A percentile compares a stretch with the other conserved stretches of the same genome.
Evolutionary conservation across 2,113 vertebrate genomes (phyloP).

Genomic region (Canis aureus): DNA sequence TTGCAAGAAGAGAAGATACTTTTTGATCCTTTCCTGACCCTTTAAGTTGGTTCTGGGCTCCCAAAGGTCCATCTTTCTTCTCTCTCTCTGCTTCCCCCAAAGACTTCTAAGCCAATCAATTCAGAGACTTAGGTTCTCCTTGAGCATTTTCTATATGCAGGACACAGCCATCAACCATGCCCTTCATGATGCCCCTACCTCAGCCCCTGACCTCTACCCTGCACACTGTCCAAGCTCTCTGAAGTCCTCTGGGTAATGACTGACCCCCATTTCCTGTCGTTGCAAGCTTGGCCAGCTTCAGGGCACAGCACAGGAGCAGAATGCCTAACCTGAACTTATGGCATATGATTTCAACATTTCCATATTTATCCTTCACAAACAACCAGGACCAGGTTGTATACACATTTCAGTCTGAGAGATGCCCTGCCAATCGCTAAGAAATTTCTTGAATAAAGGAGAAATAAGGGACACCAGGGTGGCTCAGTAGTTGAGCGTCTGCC

Average conservation of each 20-base stretch:
- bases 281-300: not conserved
- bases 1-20: not conserved
- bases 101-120: not conserved
- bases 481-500: no score
- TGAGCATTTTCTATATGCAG: not conserved
- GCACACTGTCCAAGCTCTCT: not conserved
- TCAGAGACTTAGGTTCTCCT: not conserved
- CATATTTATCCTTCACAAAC: not conserved
- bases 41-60: not conserved
- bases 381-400: not conserved
- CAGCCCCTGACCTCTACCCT: not conserved
- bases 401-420: constrained; percentile 7
- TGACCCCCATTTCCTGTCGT: not conserved
- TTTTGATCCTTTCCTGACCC: not conserved
- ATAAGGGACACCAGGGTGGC: not conserved
- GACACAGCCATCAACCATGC: not conserved
- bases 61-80: not conserved
- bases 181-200: not conserved
- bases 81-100: not conserved
- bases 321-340: not conserved
- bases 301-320: not conserved
- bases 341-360: not conserved
- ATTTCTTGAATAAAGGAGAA: constrained; percentile 35
- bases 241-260: not conserved
- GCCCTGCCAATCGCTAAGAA: not conserved